Percentiles rank a stretch among this genome's conserved stretches.
phyloP scores from a whole-genome alignment of 2,797 vertebrate species.

The Rhinogobio ventralis region DNA sequence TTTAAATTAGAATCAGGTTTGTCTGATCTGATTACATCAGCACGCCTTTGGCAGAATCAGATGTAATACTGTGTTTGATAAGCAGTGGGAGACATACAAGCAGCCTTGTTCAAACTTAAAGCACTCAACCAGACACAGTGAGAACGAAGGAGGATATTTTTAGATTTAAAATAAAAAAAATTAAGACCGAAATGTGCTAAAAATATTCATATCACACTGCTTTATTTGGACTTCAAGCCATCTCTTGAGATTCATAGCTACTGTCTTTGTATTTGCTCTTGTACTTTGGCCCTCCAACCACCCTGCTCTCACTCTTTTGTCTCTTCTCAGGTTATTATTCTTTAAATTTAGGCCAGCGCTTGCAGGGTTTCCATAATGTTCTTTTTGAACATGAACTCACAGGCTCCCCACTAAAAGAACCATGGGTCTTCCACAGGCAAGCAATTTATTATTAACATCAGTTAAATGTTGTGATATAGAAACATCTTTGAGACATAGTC shows the following conservation, averaged over 20 bases:
- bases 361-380: slow-evolving; percentile 58
- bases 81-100: slow-evolving; percentile 25
- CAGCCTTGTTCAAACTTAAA: slow-evolving; percentile 10
- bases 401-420: slow-evolving; percentile 55
- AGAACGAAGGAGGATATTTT: slow-evolving; percentile 26
- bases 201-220: background rate
- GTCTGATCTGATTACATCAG: slow-evolving; percentile 43
- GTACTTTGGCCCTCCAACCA: background rate
- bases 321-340: slow-evolving; percentile 41
- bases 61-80: slow-evolving; percentile 32
- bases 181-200: background rate
- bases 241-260: background rate
- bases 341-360: slow-evolving; percentile 59
- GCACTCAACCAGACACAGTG: background rate
- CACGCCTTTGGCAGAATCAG: slow-evolving; percentile 5
- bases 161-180: slow-evolving; percentile 30
- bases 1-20: slow-evolving; percentile 44
- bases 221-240: slow-evolving; percentile 20
- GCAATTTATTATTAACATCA: background rate
- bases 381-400: slow-evolving; percentile 54
- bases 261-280: slow-evolving; percentile 1
- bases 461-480: slow-evolving; percentile 19
- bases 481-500: background rate
- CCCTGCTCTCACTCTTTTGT: slow-evolving; percentile 51
- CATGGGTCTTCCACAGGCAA: slow-evolving; percentile 9